These are phyloP conservation scores for Heteromurus nitidus DNA, from an alignment of 2,888 invertebrate genomes.

Conservation along the genomic window DNA sequence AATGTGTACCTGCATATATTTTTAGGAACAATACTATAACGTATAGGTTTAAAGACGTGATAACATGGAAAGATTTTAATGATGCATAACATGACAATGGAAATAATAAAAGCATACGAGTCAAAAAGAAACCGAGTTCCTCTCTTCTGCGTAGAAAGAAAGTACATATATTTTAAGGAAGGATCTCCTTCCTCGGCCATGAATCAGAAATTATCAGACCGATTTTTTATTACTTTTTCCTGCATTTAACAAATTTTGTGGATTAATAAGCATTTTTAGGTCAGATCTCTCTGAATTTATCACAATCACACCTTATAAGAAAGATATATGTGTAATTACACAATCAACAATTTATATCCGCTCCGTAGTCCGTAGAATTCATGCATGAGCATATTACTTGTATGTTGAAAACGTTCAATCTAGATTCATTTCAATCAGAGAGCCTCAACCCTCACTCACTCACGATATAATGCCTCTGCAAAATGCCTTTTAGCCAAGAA, in stretches of 20 bases:
- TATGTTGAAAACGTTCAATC: neutral
- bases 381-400: neutral
- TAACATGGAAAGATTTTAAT: neutral
- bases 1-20: too few relatives aligned
- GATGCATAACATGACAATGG: conserved; percentile 3
- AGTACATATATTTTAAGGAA: too few relatives aligned
- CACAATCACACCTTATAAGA: too few relatives aligned
- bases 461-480: neutral
- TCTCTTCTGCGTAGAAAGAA: too few relatives aligned
- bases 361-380: neutral
- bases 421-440: neutral
- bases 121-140: too few relatives aligned
- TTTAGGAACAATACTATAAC: too few relatives aligned
- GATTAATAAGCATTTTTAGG: conserved; percentile 15
- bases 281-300: conserved; percentile 14
- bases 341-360: conserved; percentile 25
- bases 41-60: too few relatives aligned
- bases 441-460: neutral
- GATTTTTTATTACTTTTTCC: neutral
- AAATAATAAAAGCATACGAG: neutral
- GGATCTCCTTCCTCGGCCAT: too few relatives aligned
- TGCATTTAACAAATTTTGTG: neutral
- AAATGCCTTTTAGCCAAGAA: too few relatives aligned
- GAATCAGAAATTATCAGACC: too few relatives aligned
- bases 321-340: conserved; percentile 12